Evolutionary conservation across 2,797 vertebrate genomes (phyloP), one percentile per base, ranked within the genome.

Genomic region (Myotis pilosus): DNA sequence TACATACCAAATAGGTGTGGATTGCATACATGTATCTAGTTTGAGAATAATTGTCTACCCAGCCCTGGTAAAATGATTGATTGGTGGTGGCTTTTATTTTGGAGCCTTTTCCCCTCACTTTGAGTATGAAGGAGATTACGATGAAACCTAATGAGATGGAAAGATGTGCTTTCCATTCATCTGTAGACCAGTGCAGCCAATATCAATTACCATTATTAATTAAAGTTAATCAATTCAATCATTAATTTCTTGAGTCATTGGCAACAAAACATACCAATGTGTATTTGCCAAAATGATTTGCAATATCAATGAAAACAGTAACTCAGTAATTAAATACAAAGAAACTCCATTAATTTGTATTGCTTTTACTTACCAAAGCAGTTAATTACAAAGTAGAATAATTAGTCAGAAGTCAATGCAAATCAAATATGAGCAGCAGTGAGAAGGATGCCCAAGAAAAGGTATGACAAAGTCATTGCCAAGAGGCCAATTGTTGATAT

Each of bases 181-280:
- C 79, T 47, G 66, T 20, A 69, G 60, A 74, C 60, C 9, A 78
- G 23, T 4, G 20, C 30, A 69, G 86, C 83, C 87, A 84, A 8
- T 81, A 64, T 83, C 62, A 71, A 78, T 84, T 81, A 69, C 30
- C 15, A 6, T 69, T 47, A 74, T 81, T 96, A 80, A 86, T 92
- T 82, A 79, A 49, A 88, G 20, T 81, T 94, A 94, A 97, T 96
- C 87, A 96, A 91, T 89, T 93, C 90, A 78, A 92, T 94, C 91
- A 78, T 96, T 96, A 95, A 94, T 97, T 92, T 96, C 88, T 82
- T 66, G 78, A 95, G 91, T 94, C 90, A 83, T 51, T 57, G 74
- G 84, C 87, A 95, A 92, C 93, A 92, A 90, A 92, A 92, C 62
- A 33, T 83, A 87, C 83, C 60, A 62, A 94, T 83, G 85, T 92